These are phyloP conservation scores for Poliocrania exsul DNA, from an alignment of 2,797 vertebrate species.

Conservation along the genomic window DNA sequence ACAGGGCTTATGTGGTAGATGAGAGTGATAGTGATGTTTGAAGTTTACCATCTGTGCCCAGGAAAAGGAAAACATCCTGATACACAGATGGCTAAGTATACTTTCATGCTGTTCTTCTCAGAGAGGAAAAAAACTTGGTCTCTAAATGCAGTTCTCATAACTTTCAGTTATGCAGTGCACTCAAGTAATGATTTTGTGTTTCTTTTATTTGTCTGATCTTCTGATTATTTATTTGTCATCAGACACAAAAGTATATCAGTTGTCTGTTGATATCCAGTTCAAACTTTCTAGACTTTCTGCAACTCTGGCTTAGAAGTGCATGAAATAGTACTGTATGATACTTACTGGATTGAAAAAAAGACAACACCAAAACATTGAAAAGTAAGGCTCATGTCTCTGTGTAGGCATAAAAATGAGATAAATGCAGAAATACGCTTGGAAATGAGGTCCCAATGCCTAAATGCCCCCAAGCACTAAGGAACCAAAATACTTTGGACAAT, in stretches of 20 bases:
- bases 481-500: neutral
- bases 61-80: neutral
- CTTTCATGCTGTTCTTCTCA: neutral
- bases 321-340: neutral
- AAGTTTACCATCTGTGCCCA: constrained; percentile 34
- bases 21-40: constrained; percentile 1
- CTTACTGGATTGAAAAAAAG: neutral
- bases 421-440: neutral
- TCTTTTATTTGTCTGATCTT: neutral
- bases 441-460: neutral
- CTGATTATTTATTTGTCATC: neutral
- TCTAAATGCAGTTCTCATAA: neutral
- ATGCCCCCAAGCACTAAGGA: neutral
- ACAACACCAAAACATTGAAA: neutral
- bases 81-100: constrained; percentile 13
- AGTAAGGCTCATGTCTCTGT: neutral
- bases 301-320: neutral
- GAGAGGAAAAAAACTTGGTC: neutral
- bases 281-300: neutral
- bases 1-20: neutral
- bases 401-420: neutral
- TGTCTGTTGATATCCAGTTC: neutral
- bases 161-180: neutral
- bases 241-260: neutral
- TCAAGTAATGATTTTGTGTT: neutral